Base-by-base conservation (phyloP, 1,140 invertebrate genomes). In the Pseudomyrmex gracilis region DNA sequence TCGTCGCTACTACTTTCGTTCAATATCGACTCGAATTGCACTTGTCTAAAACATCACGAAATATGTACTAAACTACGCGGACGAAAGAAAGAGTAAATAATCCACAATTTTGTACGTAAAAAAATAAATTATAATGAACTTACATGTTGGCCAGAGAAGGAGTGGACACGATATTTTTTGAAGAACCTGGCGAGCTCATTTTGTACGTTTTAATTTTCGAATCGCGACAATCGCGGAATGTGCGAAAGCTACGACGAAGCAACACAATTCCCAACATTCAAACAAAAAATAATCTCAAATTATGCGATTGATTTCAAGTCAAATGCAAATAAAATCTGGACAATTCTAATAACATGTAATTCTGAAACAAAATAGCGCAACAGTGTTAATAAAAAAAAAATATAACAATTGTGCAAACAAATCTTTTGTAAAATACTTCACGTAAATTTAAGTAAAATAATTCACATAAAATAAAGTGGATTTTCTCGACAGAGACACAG, bases 1-100 rank as follows among this genome's bases (percentile, higher is more conserved):
- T 90, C 89, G 20, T 87, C 89, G 66, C 83, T 89, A 20, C 83
- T 86, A 12, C 2, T 74, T 10, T 86, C 89, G 45, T 83, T 68
- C 9, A 90, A 9, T 51, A 90, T 51, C 2, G 60, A 66, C 20
- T 90, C 90, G 49, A 90, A 90, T 73, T 82, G 49, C 34, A 45
- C n/a, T 12, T 73, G 83, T 43, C 89, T 90, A 20, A 17, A 24
- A 71, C 5, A 34, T 34, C 34, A 34, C 7, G 2, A 20, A 22
- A 22, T 47, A 57, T n/a, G 22, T 47, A 1, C 43, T 55, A 49
- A 74, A 8, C n/a, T 24, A 49, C 24, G 17, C 3, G 4, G 2
- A 71, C 17, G 12, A 17, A 10, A 60, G 13, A 58, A 73, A 45
- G 12, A 74, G 34, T 34, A 63, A 49, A 34, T 12, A 17, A 64